phyloP scores from a whole-genome alignment of 2,797 vertebrate species.

The Selene dorsalis region DNA sequence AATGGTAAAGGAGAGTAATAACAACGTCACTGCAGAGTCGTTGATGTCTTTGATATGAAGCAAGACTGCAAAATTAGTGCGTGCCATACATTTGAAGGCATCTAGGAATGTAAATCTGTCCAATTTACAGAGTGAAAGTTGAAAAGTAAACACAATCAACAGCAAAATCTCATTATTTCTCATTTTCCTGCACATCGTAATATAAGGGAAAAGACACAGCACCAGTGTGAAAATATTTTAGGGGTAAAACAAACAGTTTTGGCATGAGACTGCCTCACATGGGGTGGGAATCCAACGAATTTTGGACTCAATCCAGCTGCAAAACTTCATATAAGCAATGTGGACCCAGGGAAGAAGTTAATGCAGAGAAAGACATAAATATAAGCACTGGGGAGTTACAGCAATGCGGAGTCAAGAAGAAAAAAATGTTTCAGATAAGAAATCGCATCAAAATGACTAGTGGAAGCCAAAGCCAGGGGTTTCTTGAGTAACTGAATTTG shows the following conservation, averaged over 20 bases:
- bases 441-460: slow-evolving; percentile 43
- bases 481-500: slow-evolving; percentile 56
- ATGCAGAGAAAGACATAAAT: slow-evolving; percentile 34
- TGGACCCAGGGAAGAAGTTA: neutral
- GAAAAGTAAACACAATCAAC: neutral
- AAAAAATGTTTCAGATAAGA: slow-evolving; percentile 39
- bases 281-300: slow-evolving; percentile 23
- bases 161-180: neutral
- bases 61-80: neutral
- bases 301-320: slow-evolving; percentile 36
- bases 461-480: slow-evolving; percentile 42
- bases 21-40: slow-evolving; percentile 40
- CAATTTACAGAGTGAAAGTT: neutral
- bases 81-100: neutral
- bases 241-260: neutral
- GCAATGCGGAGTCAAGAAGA: slow-evolving; percentile 2
- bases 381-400: slow-evolving; percentile 2
- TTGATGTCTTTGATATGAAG: slow-evolving; percentile 21
- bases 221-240: slow-evolving; percentile 1
- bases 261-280: neutral
- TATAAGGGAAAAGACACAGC: neutral
- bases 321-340: slow-evolving; percentile 23
- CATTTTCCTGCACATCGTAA: neutral
- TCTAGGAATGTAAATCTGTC: neutral
- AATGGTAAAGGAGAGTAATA: slow-evolving; percentile 15